Percentiles rank a stretch among this genome's conserved stretches.
Conservation (phyloP, 1,140 invertebrate species). For the Aphelenchoides avenae region DNA sequence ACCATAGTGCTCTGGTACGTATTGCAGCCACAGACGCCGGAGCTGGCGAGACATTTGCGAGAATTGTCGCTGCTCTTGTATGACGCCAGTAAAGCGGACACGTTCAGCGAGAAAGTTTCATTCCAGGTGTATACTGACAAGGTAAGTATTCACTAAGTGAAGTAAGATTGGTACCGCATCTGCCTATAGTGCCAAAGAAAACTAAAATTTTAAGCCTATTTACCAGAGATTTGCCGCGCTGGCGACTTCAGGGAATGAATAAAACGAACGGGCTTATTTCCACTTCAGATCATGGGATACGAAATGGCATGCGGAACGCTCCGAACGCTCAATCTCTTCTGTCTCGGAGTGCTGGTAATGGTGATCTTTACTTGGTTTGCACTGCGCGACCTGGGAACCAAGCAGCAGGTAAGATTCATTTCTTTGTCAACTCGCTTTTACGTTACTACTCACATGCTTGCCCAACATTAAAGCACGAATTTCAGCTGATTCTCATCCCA, state of each 20-base stretch:
- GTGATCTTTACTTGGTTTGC: constrained; percentile 31
- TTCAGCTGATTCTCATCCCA: constrained; percentile 23
- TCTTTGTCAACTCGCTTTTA: no score
- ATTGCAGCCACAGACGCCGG: neutral
- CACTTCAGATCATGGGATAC: constrained; percentile 31
- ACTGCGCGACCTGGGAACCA: constrained; percentile 22
- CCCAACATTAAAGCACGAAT: no score
- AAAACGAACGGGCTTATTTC: no score
- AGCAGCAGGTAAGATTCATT: constrained; percentile 15
- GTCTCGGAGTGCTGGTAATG: constrained; percentile 31
- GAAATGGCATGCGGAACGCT: constrained; percentile 32
- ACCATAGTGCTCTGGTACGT: constrained; percentile 44
- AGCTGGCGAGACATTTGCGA: constrained; percentile 1
- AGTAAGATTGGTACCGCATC: no score
- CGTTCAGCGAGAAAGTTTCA: constrained; percentile 17
- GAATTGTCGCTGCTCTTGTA: constrained; percentile 29
- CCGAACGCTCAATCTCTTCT: constrained; percentile 23
- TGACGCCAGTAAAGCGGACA: constrained; percentile 14
- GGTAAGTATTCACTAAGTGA: no score
- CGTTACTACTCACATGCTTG: no score
- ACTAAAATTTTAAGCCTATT: no score
- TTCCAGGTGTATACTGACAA: constrained; percentile 35
- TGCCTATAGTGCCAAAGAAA: neutral
- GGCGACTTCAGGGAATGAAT: no score
- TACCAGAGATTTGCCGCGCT: no score